Evolutionary conservation across 1,140 invertebrate species (phyloP).

Genomic region (Drosophila sp.): DNA sequence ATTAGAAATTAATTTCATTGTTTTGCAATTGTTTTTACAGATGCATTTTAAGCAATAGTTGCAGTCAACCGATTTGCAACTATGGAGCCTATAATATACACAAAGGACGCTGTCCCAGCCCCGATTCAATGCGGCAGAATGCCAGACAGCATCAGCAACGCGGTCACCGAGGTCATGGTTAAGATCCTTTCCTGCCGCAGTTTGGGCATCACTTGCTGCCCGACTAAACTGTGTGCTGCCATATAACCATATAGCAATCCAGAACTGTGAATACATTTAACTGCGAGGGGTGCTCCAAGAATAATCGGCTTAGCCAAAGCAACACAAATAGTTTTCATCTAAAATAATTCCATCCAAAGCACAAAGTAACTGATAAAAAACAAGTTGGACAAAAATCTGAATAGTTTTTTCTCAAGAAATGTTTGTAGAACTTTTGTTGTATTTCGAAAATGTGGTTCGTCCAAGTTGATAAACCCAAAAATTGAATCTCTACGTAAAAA

Average conservation of each 20-base stretch:
- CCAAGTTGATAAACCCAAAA: no score
- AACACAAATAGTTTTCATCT: neutral
- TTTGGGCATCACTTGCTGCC: conserved; percentile 42
- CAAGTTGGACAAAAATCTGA: no score
- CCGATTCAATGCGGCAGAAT: conserved; percentile 21
- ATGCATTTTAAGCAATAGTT: conserved; percentile 57
- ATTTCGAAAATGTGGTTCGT: no score
- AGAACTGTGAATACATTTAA: conserved; percentile 69
- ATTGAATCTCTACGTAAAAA: no score
- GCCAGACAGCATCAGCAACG: conserved; percentile 25
- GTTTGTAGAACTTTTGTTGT: no score
- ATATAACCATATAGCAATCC: conserved; percentile 33
- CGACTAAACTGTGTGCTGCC: conserved; percentile 15
- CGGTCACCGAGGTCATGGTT: conserved; percentile 21
- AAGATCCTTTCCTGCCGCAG: conserved; percentile 5
- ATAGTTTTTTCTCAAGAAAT: no score
- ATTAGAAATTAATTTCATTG: no score
- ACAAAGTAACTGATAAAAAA: no score
- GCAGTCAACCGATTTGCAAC: conserved; percentile 66
- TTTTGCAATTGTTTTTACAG: conserved; percentile 32
- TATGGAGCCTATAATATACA: conserved; percentile 61
- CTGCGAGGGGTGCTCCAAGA: conserved; percentile 16
- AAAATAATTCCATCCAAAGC: neutral
- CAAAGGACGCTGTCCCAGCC: conserved; percentile 69
- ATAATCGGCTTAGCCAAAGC: neutral